Evolutionary conservation across 2,888 invertebrate species (phyloP).

Genomic region (Neria commutata): DNA sequence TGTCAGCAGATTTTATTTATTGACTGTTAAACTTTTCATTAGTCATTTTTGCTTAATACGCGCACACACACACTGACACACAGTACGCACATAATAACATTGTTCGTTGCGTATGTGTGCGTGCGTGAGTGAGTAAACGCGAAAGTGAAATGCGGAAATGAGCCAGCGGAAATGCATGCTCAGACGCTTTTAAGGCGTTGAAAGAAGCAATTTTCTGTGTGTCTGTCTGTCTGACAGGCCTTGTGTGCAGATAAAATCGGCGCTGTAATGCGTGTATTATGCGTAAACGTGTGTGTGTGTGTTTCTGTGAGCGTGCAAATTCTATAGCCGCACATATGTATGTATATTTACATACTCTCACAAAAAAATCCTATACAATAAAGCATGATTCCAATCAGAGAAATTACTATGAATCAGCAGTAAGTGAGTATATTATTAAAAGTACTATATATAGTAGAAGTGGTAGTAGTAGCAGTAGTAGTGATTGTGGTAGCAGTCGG

Average conservation of each 20-base stretch:
- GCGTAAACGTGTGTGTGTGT: background rate
- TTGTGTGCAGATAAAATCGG: too few relatives aligned
- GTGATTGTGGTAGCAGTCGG: too few relatives aligned
- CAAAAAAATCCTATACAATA: too few relatives aligned
- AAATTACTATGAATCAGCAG: too few relatives aligned
- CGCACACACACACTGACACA: too few relatives aligned
- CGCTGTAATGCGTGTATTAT: too few relatives aligned
- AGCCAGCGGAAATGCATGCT: background rate
- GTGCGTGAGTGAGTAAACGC: background rate
- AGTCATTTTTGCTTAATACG: constrained; percentile 52
- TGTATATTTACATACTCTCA: background rate
- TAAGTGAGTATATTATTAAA: too few relatives aligned
- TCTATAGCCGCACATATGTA: background rate
- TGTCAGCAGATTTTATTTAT: constrained; percentile 42
- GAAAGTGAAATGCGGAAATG: background rate
- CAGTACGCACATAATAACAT: constrained; percentile 33
- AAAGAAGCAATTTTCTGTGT: background rate
- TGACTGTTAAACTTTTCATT: constrained; percentile 54
- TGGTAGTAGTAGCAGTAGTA: too few relatives aligned
- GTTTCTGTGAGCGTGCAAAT: background rate
- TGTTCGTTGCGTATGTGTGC: background rate
- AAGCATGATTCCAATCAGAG: too few relatives aligned
- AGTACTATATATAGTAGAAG: too few relatives aligned
- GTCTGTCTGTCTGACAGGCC: background rate
- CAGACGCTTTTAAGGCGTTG: background rate